phyloP scores from a whole-genome alignment of 2,888 invertebrate species.

The Biston stratarius region DNA sequence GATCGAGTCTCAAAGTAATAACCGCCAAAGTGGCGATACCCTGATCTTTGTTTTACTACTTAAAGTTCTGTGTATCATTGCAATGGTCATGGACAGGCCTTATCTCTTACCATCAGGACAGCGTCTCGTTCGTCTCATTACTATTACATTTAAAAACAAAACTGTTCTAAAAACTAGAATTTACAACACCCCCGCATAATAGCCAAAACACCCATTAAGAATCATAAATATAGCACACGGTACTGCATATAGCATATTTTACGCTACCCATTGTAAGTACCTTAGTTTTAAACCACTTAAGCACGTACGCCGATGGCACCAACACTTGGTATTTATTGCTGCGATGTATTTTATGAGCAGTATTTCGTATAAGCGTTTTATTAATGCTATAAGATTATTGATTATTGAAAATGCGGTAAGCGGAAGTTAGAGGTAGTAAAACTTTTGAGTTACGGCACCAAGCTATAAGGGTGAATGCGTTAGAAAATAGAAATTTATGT shows the following conservation, averaged over 20 bases:
- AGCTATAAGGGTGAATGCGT: background rate
- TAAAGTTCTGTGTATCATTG: no score
- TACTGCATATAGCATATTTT: slow-evolving; percentile 19
- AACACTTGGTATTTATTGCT: slow-evolving; percentile 32
- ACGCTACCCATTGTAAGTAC: slow-evolving; percentile 10
- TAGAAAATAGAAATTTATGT: slow-evolving; percentile 2
- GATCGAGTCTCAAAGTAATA: no score
- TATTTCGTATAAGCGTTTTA: slow-evolving; percentile 30
- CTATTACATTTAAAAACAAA: no score
- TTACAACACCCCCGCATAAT: slow-evolving; percentile 15
- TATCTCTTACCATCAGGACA: no score
- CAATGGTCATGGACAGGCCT: no score
- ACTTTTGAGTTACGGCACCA: slow-evolving; percentile 6
- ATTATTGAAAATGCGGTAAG: slow-evolving; percentile 19
- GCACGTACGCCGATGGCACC: slow-evolving; percentile 30
- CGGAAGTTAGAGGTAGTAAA: slow-evolving; percentile 11
- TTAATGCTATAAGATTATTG: slow-evolving; percentile 24
- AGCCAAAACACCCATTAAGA: slow-evolving; percentile 14
- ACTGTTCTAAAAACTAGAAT: slow-evolving; percentile 13
- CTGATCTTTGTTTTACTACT: no score
- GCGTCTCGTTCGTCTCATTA: no score
- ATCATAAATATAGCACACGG: slow-evolving; percentile 20
- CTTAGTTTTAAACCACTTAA: slow-evolving; percentile 34
- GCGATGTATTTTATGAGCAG: slow-evolving; percentile 19
- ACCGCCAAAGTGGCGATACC: no score